phyloP scores from a whole-genome alignment of 2,888 invertebrate species.

The Drosophila barbarae region DNA sequence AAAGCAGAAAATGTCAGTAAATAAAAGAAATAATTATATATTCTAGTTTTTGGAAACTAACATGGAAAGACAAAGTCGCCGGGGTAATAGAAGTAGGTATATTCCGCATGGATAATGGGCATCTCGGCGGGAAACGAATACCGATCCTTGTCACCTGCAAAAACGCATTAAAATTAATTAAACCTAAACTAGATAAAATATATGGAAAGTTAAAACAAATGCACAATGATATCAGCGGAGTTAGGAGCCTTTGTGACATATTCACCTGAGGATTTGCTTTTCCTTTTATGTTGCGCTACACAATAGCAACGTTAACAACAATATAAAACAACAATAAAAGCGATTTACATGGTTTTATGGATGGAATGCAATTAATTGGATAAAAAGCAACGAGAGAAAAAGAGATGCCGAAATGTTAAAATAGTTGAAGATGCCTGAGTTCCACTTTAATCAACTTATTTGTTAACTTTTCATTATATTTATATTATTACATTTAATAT shows the following conservation, averaged over 20 bases:
- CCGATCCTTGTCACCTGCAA: conserved; percentile 86
- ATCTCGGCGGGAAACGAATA: conserved; percentile 93
- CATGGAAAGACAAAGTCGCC: conserved; percentile 93
- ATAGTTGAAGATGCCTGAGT: conserved; percentile 13
- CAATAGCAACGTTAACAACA: conserved; percentile 54
- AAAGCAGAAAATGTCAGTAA: neutral
- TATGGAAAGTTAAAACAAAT: neutral
- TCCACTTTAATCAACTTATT: neutral
- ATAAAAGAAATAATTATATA: too few species aligned
- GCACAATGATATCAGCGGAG: conserved; percentile 16
- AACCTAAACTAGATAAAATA: fast-evolving
- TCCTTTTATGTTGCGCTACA: conserved; percentile 82
- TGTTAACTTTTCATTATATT: too few species aligned
- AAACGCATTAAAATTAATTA: neutral
- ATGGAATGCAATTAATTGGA: conserved; percentile 22
- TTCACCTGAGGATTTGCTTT: conserved; percentile 80
- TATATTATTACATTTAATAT: too few species aligned
- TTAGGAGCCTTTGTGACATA: conserved; percentile 50
- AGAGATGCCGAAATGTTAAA: conserved; percentile 23
- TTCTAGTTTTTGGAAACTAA: conserved; percentile 79
- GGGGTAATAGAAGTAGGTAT: conserved; percentile 97
- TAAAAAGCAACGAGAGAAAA: conserved; percentile 35
- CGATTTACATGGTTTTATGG: conserved; percentile 35
- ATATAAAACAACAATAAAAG: conserved; percentile 43
- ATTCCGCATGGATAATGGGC: conserved; percentile 95